phyloP scores from a whole-genome alignment of 2,113 vertebrate species.

The Aythya baeri region DNA sequence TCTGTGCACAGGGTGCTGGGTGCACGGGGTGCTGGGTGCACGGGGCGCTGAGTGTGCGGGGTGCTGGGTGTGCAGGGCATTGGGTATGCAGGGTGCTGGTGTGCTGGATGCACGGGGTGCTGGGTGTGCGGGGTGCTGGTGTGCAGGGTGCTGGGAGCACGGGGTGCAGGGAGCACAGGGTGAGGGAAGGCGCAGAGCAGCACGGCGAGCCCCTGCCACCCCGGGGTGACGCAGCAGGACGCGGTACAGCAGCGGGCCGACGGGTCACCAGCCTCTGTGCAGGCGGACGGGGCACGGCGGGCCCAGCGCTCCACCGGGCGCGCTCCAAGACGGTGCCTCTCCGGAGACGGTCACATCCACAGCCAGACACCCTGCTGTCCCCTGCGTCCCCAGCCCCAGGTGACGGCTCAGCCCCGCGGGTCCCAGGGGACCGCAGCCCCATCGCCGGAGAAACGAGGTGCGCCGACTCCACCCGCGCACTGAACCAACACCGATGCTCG shows the following conservation, averaged over 20 bases:
- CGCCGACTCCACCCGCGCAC: neutral
- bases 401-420: neutral
- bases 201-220: neutral
- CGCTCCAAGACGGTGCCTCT: fast-evolving
- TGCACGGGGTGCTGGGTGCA: neutral
- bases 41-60: neutral
- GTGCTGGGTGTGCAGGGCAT: neutral
- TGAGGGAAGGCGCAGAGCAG: neutral
- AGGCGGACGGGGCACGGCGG: fast-evolving
- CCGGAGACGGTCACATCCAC: neutral
- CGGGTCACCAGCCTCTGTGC: fast-evolving
- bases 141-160: fast-evolving
- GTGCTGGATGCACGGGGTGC: neutral
- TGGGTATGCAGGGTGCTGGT: neutral
- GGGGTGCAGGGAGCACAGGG: neutral
- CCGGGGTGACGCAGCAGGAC: neutral
- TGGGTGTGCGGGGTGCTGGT: neutral
- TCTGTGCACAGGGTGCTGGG: neutral
- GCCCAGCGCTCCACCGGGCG: fast-evolving
- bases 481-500: neutral
- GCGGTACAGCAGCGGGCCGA: neutral
- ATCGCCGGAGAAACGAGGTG: fast-evolving
- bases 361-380: fast-evolving
- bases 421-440: neutral
- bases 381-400: fast-evolving